Conservation (phyloP, 2,113 vertebrate species). For the Ciconia stormi region DNA sequence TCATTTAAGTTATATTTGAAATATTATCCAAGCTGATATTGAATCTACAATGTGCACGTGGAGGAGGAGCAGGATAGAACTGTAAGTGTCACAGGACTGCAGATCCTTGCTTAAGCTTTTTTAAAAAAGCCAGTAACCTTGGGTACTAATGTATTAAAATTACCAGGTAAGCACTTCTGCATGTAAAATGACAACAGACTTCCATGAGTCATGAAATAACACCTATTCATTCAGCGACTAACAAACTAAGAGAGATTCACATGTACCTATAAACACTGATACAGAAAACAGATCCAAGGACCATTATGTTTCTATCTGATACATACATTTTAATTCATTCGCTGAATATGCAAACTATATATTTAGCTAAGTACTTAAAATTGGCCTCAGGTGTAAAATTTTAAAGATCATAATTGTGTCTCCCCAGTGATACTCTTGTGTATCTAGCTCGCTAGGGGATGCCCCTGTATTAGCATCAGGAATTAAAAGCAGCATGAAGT, state of each 20-base stretch:
- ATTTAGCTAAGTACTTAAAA: neutral
- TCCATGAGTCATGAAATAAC: neutral
- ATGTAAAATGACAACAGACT: neutral
- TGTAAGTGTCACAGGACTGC: neutral
- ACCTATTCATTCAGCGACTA: neutral
- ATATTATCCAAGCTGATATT: neutral
- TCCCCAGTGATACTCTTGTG: neutral
- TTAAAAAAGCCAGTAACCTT: neutral
- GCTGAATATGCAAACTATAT: neutral
- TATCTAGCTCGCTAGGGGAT: neutral
- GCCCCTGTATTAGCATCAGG: neutral
- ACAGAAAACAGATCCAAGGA: neutral
- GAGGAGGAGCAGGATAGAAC: neutral
- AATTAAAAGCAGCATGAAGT: neutral
- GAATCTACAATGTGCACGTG: neutral
- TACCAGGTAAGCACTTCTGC: neutral
- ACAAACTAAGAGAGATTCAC: neutral
- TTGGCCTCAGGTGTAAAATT: neutral
- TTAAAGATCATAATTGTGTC: neutral
- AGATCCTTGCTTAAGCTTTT: neutral
- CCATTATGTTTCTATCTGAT: neutral
- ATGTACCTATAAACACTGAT: neutral
- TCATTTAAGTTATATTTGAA: neutral
- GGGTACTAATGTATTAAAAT: neutral
- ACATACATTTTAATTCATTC: neutral